Evolutionary conservation across 2,888 invertebrate genomes (phyloP).

Genomic region (Dascillus cervinus): DNA sequence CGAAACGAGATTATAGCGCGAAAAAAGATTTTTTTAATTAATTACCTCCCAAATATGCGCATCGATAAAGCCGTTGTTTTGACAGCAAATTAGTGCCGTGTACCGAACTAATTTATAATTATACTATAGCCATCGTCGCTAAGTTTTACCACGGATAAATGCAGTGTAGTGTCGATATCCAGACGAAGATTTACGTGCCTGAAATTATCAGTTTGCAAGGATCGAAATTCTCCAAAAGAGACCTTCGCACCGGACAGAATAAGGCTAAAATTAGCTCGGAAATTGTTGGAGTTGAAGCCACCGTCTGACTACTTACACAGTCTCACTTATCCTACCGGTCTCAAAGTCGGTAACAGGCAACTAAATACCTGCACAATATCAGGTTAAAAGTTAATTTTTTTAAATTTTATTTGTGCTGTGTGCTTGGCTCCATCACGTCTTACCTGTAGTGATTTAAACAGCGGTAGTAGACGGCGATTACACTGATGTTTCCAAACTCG

Average conservation of each 20-base stretch:
- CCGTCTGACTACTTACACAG: conserved; percentile 32
- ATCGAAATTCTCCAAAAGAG: conserved; percentile 15
- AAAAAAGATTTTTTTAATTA: conserved; percentile 29
- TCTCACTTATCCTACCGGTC: conserved; percentile 35
- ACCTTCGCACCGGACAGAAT: conserved; percentile 8
- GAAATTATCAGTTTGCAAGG: conserved; percentile 26
- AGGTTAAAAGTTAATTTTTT: conserved; percentile 8
- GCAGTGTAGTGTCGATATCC: conserved; percentile 35
- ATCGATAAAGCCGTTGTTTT: conserved; percentile 35
- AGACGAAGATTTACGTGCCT: conserved; percentile 38
- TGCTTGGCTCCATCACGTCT: conserved; percentile 10
- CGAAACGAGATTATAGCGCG: no score
- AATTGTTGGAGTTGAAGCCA: conserved; percentile 23
- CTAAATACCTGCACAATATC: conserved; percentile 19
- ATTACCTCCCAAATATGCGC: conserved; percentile 26
- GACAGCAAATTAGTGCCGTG: conserved; percentile 41
- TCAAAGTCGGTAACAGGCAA: conserved; percentile 28
- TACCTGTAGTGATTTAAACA: conserved; percentile 34
- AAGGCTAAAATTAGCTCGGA: conserved; percentile 16
- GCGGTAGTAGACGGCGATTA: conserved; percentile 36
- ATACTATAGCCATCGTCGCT: conserved; percentile 36
- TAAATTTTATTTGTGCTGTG: conserved; percentile 14
- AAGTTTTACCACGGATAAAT: conserved; percentile 38
- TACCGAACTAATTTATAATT: conserved; percentile 41
- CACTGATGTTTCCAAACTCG: conserved; percentile 36